Evolutionary conservation across 2,797 vertebrate genomes (phyloP).

Genomic region (Lithobates sylvaticus): DNA sequence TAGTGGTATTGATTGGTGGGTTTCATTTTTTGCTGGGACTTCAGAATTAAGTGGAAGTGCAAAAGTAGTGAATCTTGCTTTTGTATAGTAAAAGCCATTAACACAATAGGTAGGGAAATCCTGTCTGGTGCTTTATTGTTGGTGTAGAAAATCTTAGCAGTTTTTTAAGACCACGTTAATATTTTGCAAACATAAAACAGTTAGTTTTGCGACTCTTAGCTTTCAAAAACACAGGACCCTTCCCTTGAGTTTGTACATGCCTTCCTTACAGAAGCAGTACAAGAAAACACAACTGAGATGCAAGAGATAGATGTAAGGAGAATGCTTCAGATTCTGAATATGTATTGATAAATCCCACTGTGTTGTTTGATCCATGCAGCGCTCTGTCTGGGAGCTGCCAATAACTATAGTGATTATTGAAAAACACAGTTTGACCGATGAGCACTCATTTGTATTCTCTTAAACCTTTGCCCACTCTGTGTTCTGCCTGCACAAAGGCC

Average conservation of each 20-base stretch:
- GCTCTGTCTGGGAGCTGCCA: slow-evolving; percentile 50
- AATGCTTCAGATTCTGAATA: slow-evolving; percentile 46
- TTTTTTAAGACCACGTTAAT: background rate
- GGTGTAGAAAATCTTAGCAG: background rate
- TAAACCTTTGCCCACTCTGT: slow-evolving; percentile 21
- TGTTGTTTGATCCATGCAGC: slow-evolving; percentile 51
- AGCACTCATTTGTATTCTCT: slow-evolving; percentile 49
- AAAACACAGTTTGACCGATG: slow-evolving; percentile 54
- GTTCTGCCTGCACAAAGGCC: slow-evolving; percentile 16
- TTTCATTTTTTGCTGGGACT: too few species aligned
- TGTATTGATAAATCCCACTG: slow-evolving; percentile 52
- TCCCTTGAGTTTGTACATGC: background rate
- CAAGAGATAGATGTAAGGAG: slow-evolving; percentile 11
- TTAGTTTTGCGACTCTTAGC: background rate
- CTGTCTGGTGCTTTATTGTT: background rate
- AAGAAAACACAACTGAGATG: background rate
- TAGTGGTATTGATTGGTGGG: too few species aligned
- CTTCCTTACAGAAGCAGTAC: background rate
- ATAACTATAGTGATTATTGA: slow-evolving; percentile 57
- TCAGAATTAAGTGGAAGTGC: too few species aligned
- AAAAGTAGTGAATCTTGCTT: too few species aligned
- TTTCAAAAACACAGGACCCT: background rate
- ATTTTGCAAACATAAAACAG: too few species aligned
- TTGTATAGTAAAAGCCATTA: too few species aligned
- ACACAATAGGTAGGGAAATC: too few species aligned